A percentile compares a stretch with the other conserved stretches of the same genome.
These are phyloP conservation scores for Okamejei kenojei DNA, from an alignment of 2,797 vertebrate genomes.

Conservation along the genomic window DNA sequence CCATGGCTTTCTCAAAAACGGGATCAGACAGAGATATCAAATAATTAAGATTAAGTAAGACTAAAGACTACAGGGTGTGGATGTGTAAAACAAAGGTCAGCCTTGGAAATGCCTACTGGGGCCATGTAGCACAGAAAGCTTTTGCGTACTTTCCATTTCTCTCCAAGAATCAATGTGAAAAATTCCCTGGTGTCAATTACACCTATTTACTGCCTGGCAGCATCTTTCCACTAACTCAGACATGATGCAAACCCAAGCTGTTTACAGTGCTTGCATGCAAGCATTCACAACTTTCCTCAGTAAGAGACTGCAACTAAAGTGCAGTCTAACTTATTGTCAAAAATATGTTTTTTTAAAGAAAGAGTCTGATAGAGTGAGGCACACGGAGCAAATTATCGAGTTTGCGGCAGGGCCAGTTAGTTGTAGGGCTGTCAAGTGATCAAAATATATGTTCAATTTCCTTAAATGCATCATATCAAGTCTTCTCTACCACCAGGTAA, in stretches of 20 bases:
- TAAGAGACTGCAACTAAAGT: neutral
- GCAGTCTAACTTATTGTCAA: too few relatives aligned
- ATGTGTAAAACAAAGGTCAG: conserved; percentile 6
- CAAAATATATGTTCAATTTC: too few relatives aligned
- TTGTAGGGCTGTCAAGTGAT: too few relatives aligned
- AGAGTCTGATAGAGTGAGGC: too few relatives aligned
- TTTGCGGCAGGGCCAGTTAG: too few relatives aligned
- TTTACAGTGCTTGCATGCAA: neutral
- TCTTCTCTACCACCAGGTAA: too few relatives aligned
- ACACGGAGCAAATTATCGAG: too few relatives aligned
- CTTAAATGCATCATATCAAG: too few relatives aligned
- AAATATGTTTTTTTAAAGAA: too few relatives aligned
- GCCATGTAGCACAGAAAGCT: neutral
- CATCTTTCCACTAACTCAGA: conserved; percentile 7
- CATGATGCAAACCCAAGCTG: neutral
- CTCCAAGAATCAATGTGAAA: neutral
- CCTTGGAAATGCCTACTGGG: neutral
- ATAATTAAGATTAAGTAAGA: conserved; percentile 13
- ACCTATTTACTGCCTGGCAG: neutral
- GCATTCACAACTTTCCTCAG: neutral
- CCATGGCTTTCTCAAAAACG: conserved; percentile 29
- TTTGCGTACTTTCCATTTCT: conserved; percentile 26
- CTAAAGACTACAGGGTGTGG: neutral
- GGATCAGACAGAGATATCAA: conserved; percentile 11
- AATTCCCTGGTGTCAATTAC: conserved; percentile 28